Evolutionary conservation across 2,888 invertebrate species (phyloP).

Genomic region (Noctua comes): DNA sequence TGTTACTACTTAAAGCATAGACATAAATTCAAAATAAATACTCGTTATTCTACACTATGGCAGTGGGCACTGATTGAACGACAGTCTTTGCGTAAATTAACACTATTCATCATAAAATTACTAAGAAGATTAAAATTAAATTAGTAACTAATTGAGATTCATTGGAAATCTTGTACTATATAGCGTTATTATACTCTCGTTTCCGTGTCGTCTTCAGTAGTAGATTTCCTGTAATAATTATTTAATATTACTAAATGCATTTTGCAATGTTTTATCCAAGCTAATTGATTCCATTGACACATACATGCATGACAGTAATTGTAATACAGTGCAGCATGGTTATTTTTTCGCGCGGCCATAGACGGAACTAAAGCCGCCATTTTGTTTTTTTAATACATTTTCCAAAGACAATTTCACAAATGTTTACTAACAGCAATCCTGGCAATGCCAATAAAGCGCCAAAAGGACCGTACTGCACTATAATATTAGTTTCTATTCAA

Average conservation of each 20-base stretch:
- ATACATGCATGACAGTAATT: constrained; percentile 7
- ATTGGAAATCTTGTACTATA: constrained; percentile 89
- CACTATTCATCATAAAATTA: constrained; percentile 70
- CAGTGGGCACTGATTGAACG: constrained; percentile 85
- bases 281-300: background rate
- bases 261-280: background rate
- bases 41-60: constrained; percentile 81
- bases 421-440: background rate
- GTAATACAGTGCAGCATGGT: background rate
- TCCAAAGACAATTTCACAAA: background rate
- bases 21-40: constrained; percentile 72
- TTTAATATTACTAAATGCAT: background rate
- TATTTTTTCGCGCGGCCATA: background rate
- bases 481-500: background rate
- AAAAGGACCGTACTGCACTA: background rate
- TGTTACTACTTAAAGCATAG: constrained; percentile 79
- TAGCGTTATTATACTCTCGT: constrained; percentile 84
- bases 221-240: constrained; percentile 86
- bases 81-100: constrained; percentile 86
- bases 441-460: background rate
- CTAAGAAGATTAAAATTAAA: constrained; percentile 74
- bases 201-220: constrained; percentile 90
- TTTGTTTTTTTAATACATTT: background rate
- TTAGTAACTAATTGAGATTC: constrained; percentile 88
- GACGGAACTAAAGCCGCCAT: background rate